Evolutionary conservation across 23 tunicate genomes (phyloP).

Genomic region (Phallusia fumigata): DNA sequence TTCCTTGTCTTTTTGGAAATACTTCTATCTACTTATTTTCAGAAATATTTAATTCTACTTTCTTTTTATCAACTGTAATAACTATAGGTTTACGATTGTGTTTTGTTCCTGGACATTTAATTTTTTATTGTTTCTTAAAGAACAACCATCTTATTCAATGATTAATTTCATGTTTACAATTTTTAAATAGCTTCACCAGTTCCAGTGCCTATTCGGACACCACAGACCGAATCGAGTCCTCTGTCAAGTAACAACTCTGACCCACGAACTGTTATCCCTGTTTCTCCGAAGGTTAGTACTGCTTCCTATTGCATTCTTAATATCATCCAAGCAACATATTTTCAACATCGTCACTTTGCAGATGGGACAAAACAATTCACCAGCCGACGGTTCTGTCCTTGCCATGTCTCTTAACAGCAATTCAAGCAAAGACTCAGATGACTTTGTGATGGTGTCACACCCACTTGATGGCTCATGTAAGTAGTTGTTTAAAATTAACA

Average conservation of each 20-base stretch:
- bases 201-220: conserved; percentile 54
- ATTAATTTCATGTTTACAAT: no score
- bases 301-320: no score
- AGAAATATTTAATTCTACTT: no score
- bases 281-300: conserved; percentile 48
- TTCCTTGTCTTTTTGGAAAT: background rate
- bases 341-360: background rate
- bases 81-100: no score
- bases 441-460: conserved; percentile 76
- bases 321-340: no score
- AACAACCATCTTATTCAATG: background rate
- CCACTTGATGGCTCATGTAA: conserved; percentile 41
- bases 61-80: no score
- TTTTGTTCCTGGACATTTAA: no score
- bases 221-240: conserved; percentile 32
- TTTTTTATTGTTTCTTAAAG: no score
- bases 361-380: background rate
- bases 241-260: conserved; percentile 80
- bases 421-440: conserved; percentile 63
- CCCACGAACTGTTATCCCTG: conserved; percentile 57
- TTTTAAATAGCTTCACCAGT: conserved; percentile 88
- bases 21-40: no score
- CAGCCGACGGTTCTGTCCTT: conserved; percentile 31
- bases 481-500: background rate
- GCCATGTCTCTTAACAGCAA: conserved; percentile 40